Conservation (phyloP, 2,797 vertebrate genomes). For the Trematomus bernacchii region DNA sequence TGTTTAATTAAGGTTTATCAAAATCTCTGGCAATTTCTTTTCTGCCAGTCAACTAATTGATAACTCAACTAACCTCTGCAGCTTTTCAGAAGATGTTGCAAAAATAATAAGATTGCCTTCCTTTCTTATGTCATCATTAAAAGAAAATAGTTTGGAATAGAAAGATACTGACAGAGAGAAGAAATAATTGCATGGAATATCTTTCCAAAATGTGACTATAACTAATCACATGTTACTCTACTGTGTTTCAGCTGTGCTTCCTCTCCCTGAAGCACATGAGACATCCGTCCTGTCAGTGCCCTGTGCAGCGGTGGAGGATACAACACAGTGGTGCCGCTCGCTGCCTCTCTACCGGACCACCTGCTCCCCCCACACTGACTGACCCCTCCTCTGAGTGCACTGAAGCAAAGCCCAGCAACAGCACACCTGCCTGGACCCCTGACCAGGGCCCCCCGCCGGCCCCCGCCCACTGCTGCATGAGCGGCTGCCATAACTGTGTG, state of each 20-base stretch:
- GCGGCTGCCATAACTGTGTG: constrained; percentile 94
- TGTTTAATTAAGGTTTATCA: no score
- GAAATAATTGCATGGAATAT: neutral
- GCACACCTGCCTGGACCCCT: neutral
- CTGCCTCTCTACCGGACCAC: constrained; percentile 1
- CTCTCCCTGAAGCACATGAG: constrained; percentile 43
- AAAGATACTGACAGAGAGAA: neutral
- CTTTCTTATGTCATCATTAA: neutral
- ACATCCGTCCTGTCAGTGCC: neutral
- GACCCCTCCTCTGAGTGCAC: constrained; percentile 13
- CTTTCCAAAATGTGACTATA: no score
- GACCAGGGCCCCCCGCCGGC: constrained; percentile 67
- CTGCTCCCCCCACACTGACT: neutral
- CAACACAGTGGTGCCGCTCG: constrained; percentile 11
- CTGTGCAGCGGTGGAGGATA: constrained; percentile 15
- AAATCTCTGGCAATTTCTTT: no score
- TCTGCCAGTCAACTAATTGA: no score
- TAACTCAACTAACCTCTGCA: no score
- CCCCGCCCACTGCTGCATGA: constrained; percentile 94
- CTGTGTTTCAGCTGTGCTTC: constrained; percentile 61
- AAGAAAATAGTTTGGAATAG: neutral
- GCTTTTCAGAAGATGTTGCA: no score
- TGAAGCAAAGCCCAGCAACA: neutral
- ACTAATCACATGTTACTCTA: neutral
- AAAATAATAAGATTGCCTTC: no score